A percentile compares a stretch with the other conserved stretches of the same genome.
Evolutionary conservation across 2,113 vertebrate species (phyloP).

Genomic region (Mirza zaza): DNA sequence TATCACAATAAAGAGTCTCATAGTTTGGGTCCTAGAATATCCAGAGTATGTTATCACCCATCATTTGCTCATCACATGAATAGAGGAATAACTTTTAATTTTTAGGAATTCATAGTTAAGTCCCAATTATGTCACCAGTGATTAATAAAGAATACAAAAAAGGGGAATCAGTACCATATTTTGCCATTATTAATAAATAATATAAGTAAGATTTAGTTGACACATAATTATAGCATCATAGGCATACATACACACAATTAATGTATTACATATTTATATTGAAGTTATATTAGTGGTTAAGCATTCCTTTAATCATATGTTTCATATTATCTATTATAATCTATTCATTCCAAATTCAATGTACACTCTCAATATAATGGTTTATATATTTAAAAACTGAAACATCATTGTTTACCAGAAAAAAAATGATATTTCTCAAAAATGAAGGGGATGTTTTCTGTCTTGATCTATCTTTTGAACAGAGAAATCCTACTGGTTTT

Average conservation of each 20-base stretch:
- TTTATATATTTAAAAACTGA: not conserved
- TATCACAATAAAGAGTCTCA: not conserved
- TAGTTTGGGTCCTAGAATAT: not conserved
- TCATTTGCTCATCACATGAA: not conserved
- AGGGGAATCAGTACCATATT: not conserved
- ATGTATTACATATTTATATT: not conserved
- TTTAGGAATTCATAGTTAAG: not conserved
- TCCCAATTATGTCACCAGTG: not conserved
- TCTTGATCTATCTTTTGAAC: conserved; percentile 27
- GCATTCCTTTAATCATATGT: not conserved
- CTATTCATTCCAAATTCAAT: not conserved
- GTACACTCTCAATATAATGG: not conserved
- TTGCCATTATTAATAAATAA: not conserved
- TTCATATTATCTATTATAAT: not conserved
- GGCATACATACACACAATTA: not conserved
- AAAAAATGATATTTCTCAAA: not conserved
- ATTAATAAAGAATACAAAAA: not conserved
- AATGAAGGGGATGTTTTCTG: conserved; percentile 22
- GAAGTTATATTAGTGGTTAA: not conserved
- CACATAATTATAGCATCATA: not conserved
- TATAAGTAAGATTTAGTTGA: not conserved
- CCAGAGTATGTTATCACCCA: not conserved
- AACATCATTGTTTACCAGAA: conserved; percentile 11
- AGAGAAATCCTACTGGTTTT: conserved; percentile 52
- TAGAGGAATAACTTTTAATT: not conserved